These are phyloP conservation scores for Mus pahari DNA, from an alignment of 2,113 vertebrate genomes.

Conservation along the genomic window DNA sequence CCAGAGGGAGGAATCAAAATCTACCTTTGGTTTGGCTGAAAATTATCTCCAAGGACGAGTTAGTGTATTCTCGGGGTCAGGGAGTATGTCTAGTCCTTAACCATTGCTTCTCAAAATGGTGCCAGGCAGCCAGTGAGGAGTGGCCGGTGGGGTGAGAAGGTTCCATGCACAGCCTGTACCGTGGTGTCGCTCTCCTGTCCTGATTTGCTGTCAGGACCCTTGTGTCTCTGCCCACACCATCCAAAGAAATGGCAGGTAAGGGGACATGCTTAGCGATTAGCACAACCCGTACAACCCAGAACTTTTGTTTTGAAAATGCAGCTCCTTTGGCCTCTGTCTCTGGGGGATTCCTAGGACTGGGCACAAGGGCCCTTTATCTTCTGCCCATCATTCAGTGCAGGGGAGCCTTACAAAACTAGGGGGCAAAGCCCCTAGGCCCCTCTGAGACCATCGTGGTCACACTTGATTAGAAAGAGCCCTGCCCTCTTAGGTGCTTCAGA, in stretches of 20 bases:
- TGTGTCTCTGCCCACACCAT: too few relatives aligned
- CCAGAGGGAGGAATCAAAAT: neutral
- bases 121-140: neutral
- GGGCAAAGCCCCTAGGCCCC: neutral
- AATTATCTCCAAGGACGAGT: neutral
- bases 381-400: neutral
- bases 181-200: rapidly evolving
- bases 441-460: neutral
- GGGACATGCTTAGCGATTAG: neutral
- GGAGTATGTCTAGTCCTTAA: neutral
- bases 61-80: neutral
- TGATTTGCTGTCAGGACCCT: neutral
- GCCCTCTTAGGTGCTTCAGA: neutral
- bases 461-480: too few relatives aligned
- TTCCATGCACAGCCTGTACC: rapidly evolving
- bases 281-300: rapidly evolving
- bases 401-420: neutral
- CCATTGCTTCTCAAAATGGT: neutral
- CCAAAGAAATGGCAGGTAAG: neutral
- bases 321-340: neutral
- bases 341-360: neutral
- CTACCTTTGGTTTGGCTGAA: conserved; percentile 18
- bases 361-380: neutral
- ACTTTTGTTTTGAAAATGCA: neutral
- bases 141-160: neutral